Evolutionary conservation across 2,888 invertebrate species (phyloP).

Genomic region (Hirtodrosophila histrioides): DNA sequence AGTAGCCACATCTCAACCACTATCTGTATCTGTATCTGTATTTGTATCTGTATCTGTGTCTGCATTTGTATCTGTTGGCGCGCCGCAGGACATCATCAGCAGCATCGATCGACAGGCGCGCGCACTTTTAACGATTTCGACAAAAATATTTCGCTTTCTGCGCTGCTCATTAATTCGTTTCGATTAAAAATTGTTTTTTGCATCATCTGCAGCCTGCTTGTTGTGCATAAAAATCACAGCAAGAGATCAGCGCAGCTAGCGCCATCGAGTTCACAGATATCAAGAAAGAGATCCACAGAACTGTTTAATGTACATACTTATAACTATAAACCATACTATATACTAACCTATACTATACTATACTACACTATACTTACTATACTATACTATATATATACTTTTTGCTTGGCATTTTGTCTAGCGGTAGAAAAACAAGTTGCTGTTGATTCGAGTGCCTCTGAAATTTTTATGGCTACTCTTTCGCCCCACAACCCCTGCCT

Average conservation of each 20-base stretch:
- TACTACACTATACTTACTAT: constrained; percentile 4
- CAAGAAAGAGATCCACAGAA: constrained; percentile 6
- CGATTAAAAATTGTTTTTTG: constrained; percentile 71
- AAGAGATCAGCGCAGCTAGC: constrained; percentile 57
- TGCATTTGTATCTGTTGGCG: constrained; percentile 31
- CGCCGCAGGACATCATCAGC: constrained; percentile 73
- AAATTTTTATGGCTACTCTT: constrained; percentile 63
- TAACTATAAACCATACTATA: constrained; percentile 2
- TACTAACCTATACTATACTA: constrained; percentile 11
- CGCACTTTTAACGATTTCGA: constrained; percentile 74
- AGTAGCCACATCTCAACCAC: too few relatives aligned
- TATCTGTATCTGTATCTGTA: constrained; percentile 19
- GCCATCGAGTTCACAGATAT: constrained; percentile 3
- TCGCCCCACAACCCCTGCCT: not conserved
- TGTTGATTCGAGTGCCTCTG: constrained; percentile 60
- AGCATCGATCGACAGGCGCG: constrained; percentile 60
- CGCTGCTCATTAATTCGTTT: constrained; percentile 78
- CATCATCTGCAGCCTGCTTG: constrained; percentile 68
- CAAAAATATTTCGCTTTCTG: constrained; percentile 68
- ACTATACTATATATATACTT: constrained; percentile 13
- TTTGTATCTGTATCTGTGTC: constrained; percentile 15
- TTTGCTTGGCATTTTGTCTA: constrained; percentile 64
- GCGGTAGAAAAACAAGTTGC: constrained; percentile 75
- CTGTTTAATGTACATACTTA: constrained; percentile 21
- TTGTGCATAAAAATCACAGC: constrained; percentile 81